Conservation (phyloP, 2,113 vertebrate genomes). For the Cyrtonyx montezumae region DNA sequence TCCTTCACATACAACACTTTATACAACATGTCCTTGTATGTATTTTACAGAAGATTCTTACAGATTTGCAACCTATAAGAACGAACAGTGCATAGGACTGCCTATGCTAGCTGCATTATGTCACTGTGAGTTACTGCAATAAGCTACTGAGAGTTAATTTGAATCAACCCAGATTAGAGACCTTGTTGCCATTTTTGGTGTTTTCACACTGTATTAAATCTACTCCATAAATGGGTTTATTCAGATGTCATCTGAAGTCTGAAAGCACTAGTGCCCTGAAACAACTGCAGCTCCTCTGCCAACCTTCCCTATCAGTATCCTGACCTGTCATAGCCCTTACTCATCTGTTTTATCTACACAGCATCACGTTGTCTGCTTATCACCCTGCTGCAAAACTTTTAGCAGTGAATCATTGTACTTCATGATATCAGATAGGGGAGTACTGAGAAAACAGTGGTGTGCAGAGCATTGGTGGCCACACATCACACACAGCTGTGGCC, state of each 20-base stretch:
- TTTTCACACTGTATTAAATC: background rate
- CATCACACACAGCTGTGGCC: background rate
- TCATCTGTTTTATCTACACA: background rate
- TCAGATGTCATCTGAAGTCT: background rate
- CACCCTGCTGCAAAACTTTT: background rate
- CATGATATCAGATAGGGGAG: background rate
- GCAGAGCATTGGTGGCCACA: background rate
- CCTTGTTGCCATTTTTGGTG: background rate
- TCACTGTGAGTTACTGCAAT: background rate
- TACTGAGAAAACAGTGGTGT: background rate
- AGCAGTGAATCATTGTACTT: background rate
- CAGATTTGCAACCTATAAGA: background rate
- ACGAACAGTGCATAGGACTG: background rate
- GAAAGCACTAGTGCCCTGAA: background rate
- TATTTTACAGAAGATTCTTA: background rate
- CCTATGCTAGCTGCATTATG: background rate
- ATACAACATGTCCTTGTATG: background rate
- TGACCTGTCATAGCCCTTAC: background rate
- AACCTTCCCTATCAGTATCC: background rate
- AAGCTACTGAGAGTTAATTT: background rate
- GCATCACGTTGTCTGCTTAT: background rate
- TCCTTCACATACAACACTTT: background rate
- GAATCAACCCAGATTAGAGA: background rate
- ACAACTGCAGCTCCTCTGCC: background rate
- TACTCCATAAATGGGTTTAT: background rate